Conservation (phyloP, 1,140 invertebrate genomes). For the Diachasma alloeum region DNA sequence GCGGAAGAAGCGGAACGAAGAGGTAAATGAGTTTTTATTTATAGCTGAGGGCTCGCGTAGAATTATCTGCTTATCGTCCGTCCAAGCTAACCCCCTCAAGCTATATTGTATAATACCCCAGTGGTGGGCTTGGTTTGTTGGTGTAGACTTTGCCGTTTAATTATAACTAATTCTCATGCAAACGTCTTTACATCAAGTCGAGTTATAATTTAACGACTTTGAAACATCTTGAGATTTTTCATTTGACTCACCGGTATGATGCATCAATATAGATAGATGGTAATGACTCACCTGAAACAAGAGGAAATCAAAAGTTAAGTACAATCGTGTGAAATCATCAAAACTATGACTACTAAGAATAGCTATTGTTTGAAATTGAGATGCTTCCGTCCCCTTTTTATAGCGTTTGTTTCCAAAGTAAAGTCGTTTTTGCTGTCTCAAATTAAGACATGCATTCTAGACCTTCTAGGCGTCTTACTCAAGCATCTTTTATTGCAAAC, state of each 20-base stretch:
- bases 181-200: background rate
- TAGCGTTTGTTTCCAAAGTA: too few relatives aligned
- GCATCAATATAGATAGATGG: background rate
- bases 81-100: background rate
- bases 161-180: conserved; percentile 11
- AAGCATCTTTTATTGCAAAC: too few relatives aligned
- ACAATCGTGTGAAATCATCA: background rate
- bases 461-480: too few relatives aligned
- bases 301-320: conserved; percentile 13
- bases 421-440: too few relatives aligned
- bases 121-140: conserved; percentile 1
- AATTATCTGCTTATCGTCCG: conserved; percentile 34
- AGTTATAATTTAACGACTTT: background rate
- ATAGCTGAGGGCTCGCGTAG: conserved; percentile 20
- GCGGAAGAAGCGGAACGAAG: conserved; percentile 20
- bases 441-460: too few relatives aligned
- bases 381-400: too few relatives aligned
- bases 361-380: too few relatives aligned
- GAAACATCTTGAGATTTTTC: background rate
- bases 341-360: too few relatives aligned
- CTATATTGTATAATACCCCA: background rate
- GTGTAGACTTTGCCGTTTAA: background rate
- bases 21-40: conserved; percentile 37
- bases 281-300: conserved; percentile 30
- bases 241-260: background rate